Percentiles rank a stretch among this genome's conserved stretches.
Conservation (phyloP, 2,888 invertebrate genomes). For the Danaus chrysippus region DNA sequence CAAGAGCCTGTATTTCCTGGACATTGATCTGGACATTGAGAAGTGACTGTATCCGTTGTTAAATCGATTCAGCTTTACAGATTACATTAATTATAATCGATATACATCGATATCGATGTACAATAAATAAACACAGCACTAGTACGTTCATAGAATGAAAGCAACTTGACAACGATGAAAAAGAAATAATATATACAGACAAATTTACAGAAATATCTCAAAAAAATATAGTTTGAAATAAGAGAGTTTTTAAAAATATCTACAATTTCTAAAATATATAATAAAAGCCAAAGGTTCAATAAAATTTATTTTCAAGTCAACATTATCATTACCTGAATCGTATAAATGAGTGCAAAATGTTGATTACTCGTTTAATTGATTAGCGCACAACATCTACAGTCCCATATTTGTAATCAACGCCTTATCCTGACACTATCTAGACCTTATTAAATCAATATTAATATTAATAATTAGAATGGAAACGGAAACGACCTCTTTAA, state of each 20-base stretch:
- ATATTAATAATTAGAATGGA: slow-evolving; percentile 5
- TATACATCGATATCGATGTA: slow-evolving; percentile 14
- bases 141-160: neutral
- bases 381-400: slow-evolving; percentile 36
- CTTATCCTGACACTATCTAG: slow-evolving; percentile 27
- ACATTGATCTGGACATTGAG: slow-evolving; percentile 44
- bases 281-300: neutral
- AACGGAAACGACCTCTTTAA: neutral
- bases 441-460: slow-evolving; percentile 15
- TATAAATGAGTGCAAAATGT: slow-evolving; percentile 6
- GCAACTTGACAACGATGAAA: neutral
- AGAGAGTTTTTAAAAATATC: too few species aligned
- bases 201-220: too few species aligned
- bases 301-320: neutral
- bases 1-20: slow-evolving; percentile 41
- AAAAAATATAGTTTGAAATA: too few species aligned
- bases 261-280: neutral
- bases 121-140: slow-evolving; percentile 3
- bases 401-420: slow-evolving; percentile 16
- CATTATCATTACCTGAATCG: neutral
- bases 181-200: neutral
- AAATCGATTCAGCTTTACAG: slow-evolving; percentile 47
- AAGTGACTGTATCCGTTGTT: slow-evolving; percentile 51
- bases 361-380: slow-evolving; percentile 50
- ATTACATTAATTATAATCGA: slow-evolving; percentile 11